phyloP scores from a whole-genome alignment of 2,888 invertebrate species.

The Athalia circularis region DNA sequence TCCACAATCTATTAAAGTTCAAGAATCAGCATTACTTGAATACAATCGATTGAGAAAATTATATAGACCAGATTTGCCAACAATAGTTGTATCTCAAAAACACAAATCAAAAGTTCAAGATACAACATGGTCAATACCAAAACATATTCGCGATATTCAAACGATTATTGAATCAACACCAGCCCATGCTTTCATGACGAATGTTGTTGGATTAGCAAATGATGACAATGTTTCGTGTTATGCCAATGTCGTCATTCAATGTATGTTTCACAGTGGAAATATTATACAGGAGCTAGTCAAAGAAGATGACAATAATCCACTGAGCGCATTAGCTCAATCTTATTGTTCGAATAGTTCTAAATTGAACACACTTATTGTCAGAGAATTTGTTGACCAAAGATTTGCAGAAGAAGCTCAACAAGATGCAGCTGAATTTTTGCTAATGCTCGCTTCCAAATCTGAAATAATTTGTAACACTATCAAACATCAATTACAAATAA shows the following conservation, averaged over 20 bases:
- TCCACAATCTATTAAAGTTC: slow-evolving; percentile 50
- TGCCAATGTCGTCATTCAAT: slow-evolving; percentile 48
- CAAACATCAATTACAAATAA: slow-evolving; percentile 21
- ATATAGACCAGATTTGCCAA: slow-evolving; percentile 46
- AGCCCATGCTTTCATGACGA: not conserved
- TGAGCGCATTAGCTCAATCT: not conserved
- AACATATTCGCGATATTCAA: no score
- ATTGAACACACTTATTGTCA: slow-evolving; percentile 13
- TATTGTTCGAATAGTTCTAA: not conserved
- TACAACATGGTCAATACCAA: slow-evolving; percentile 40
- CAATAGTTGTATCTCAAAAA: slow-evolving; percentile 34
- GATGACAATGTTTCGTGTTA: slow-evolving; percentile 47
- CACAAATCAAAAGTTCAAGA: slow-evolving; percentile 39
- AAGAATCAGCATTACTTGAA: slow-evolving; percentile 48
- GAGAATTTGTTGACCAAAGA: slow-evolving; percentile 35
- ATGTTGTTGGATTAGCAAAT: slow-evolving; percentile 41
- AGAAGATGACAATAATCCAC: not conserved
- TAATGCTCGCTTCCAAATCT: not conserved
- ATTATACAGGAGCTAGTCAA: slow-evolving; percentile 13
- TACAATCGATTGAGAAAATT: slow-evolving; percentile 51
- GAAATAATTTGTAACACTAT: not conserved
- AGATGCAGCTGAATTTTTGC: slow-evolving; percentile 36
- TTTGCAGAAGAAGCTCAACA: slow-evolving; percentile 29
- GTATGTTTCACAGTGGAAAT: slow-evolving; percentile 40
- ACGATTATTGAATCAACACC: no score